Evolutionary conservation across 1,140 invertebrate genomes (phyloP), one percentile per base, ranked within the genome.

Genomic region (Nephila pilipes): DNA sequence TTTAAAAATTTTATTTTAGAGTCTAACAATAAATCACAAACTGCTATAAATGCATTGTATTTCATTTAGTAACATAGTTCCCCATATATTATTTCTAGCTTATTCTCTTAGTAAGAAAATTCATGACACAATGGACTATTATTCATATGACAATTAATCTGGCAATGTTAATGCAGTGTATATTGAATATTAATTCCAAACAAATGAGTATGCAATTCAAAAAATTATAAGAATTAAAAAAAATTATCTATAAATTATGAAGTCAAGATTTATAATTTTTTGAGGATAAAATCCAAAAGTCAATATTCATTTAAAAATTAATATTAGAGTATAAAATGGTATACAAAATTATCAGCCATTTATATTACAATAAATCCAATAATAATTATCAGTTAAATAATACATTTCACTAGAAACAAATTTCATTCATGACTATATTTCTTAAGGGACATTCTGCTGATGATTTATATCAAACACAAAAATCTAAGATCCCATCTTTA

Each of bases 11-110:
- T 38, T 38, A 58, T 87, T 36, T 46, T 85, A 29, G 32, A 38
- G 60, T 36, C 38, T 29, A 87, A 87, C 4, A 63, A 87, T 63
- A 87, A 87, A 87, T 87, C 85, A 87, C 85, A 87, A 87, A 69
- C 20, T 87, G 20, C 60, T 87, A 87, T 36, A 65, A n/a, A 25
- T 87, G 85, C 58, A 87, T 87, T 38, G 58, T 36, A 46, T 83
- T 83, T 46, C 46, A 16, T 54, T 83, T 54, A 54, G 22, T 83
- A 83, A 55, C 38, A 85, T 60, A 57, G 10, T 60, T 87, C 22
- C 85, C n/a, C n/a, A n/a, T 87, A 65, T 36, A 87, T 46, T 8
- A 38, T 87, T 87, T 54, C 29, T 22, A 20, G n/a, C 18, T 20
- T 46, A 80, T 80, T 75, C 36, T 75, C 25, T 18, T 75, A 75